Evolutionary conservation across 2,113 vertebrate species (phyloP).

Genomic region (Labrus mixtus): DNA sequence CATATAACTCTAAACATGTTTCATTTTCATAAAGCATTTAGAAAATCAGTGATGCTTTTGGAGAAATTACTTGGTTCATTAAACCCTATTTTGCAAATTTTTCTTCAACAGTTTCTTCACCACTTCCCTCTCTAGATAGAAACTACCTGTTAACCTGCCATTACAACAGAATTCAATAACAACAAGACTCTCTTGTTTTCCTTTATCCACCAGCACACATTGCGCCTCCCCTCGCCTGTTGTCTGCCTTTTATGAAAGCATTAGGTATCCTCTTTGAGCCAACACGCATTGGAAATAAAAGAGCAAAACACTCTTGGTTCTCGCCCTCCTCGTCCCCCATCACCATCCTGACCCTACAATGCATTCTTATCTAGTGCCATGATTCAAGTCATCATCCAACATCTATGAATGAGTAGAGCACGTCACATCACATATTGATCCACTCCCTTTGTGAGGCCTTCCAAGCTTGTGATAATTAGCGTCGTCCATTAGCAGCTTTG

Average conservation of each 20-base stretch:
- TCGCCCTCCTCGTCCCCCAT: conserved; percentile 47
- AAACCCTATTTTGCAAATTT: conserved; percentile 21
- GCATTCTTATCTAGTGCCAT: conserved; percentile 74
- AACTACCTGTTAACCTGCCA: conserved; percentile 60
- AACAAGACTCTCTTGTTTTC: conserved; percentile 46
- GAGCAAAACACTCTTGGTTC: conserved; percentile 69
- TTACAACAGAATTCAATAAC: conserved; percentile 54
- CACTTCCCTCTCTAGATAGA: conserved; percentile 28
- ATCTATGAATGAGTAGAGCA: conserved; percentile 74
- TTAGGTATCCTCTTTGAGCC: conserved; percentile 74
- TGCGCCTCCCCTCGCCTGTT: conserved; percentile 56
- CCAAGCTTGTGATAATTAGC: conserved; percentile 85
- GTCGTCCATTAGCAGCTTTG: conserved; percentile 86
- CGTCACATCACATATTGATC: conserved; percentile 83
- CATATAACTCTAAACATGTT: neutral
- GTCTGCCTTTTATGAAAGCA: conserved; percentile 74
- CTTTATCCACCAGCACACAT: conserved; percentile 56
- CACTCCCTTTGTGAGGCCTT: conserved; percentile 81
- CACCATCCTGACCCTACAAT: conserved; percentile 64
- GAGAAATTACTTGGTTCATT: neutral
- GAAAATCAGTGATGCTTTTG: neutral
- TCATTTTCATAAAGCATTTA: neutral
- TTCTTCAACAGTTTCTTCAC: conserved; percentile 32
- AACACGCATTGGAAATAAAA: conserved; percentile 74
- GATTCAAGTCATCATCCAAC: conserved; percentile 76